Percentiles rank a stretch among this genome's conserved stretches.
Conservation (phyloP, 2,888 invertebrate genomes). For the Pasiphila rectangulata region DNA sequence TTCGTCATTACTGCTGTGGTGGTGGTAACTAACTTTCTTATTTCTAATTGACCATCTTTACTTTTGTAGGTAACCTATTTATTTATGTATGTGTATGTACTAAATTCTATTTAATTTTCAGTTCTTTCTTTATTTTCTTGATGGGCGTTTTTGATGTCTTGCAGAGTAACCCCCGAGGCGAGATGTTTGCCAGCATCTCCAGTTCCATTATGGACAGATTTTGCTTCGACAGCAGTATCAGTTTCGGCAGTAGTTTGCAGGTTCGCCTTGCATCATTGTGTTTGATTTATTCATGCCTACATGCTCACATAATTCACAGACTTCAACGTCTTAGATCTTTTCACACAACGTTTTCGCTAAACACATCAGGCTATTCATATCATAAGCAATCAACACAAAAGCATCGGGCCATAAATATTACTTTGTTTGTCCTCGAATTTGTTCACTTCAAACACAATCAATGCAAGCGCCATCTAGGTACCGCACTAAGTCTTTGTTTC, state of each 20-base stretch:
- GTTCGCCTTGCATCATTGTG: conserved; percentile 76
- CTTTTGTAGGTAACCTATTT: conserved; percentile 18
- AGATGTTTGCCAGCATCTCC: conserved; percentile 91
- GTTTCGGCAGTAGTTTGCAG: conserved; percentile 88
- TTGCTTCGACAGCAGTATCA: conserved; percentile 88
- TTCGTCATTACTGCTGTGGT: conserved; percentile 2
- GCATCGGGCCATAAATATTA: conserved; percentile 2
- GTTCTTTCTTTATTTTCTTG: conserved; percentile 41
- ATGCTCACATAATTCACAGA: conserved; percentile 23
- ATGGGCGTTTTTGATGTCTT: conserved; percentile 62
- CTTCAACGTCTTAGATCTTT: conserved; percentile 28
- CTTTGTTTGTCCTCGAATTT: neutral
- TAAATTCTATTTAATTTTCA: conserved; percentile 55
- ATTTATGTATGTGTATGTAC: conserved; percentile 33
- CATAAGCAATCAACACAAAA: conserved; percentile 7
- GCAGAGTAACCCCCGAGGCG: conserved; percentile 88
- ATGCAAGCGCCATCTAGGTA: conserved; percentile 44
- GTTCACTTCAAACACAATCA: neutral
- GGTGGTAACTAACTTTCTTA: conserved; percentile 12
- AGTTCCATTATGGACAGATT: conserved; percentile 90
- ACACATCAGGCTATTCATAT: conserved; percentile 25
- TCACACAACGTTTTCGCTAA: conserved; percentile 32
- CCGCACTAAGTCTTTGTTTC: conserved; percentile 1
- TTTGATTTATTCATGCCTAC: conserved; percentile 35
- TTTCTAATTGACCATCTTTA: conserved; percentile 6